Percentiles rank a stretch among this genome's conserved stretches.
These are phyloP conservation scores for Penaeus indicus DNA, from an alignment of 1,140 invertebrate genomes.

Conservation along the genomic window DNA sequence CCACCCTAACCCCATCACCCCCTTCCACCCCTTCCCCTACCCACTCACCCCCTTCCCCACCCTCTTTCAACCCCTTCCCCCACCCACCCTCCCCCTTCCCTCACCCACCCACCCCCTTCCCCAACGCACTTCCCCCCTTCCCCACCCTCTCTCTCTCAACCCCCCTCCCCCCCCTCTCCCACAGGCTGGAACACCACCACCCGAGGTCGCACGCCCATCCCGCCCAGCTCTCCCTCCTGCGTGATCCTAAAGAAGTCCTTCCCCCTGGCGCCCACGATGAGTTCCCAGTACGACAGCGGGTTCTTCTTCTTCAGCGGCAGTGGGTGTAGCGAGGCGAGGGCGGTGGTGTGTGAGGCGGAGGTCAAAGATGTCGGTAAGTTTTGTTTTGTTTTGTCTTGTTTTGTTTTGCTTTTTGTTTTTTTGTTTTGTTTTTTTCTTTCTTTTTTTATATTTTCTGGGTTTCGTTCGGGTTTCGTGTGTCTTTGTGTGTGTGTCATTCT, in stretches of 20 bases:
- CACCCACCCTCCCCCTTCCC: not conserved
- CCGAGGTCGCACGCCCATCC: not conserved
- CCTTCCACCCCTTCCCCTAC: too few species aligned
- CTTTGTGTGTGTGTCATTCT: too few species aligned
- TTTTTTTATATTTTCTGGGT: too few species aligned
- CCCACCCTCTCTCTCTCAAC: not conserved
- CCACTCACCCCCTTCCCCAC: not conserved
- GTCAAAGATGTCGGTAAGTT: slow-evolving; percentile 52
- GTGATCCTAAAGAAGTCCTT: slow-evolving; percentile 43
- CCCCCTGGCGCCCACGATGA: not conserved
- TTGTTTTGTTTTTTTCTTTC: too few species aligned
- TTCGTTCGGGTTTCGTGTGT: too few species aligned
- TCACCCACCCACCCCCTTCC: too few species aligned
- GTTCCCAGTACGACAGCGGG: slow-evolving; percentile 22
- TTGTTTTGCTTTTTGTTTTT: too few species aligned
- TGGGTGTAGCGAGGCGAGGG: slow-evolving; percentile 26
- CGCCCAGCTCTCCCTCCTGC: slow-evolving; percentile 8
- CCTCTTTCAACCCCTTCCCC: not conserved
- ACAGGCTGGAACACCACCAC: slow-evolving; percentile 54
- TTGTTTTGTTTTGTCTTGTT: too few species aligned
- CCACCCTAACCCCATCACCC: too few species aligned
- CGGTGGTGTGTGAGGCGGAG: slow-evolving; percentile 44
- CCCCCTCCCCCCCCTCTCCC: not conserved
- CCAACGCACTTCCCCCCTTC: not conserved
- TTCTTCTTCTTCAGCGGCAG: slow-evolving; percentile 49